Conservation (phyloP, 2,797 vertebrate genomes). For the Merluccius polli region DNA sequence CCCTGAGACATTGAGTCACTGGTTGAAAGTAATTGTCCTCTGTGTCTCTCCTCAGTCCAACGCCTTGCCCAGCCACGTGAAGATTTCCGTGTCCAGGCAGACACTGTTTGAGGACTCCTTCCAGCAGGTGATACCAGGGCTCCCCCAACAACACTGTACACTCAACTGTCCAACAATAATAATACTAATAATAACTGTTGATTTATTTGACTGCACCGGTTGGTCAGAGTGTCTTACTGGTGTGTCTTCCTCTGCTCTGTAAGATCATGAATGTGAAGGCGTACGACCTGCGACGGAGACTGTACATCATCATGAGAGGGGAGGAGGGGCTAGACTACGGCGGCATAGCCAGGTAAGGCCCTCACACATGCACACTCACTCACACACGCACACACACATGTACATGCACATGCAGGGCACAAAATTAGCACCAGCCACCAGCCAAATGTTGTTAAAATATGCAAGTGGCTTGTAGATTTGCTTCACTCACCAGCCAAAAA, state of each 20-base stretch:
- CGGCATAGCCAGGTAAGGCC: slow-evolving; percentile 90
- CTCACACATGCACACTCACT: not conserved
- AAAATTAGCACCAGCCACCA: too few relatives aligned
- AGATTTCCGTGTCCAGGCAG: slow-evolving; percentile 95
- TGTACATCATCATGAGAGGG: slow-evolving; percentile 97
- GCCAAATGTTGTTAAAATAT: too few relatives aligned
- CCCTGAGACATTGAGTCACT: not conserved
- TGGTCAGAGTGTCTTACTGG: not conserved
- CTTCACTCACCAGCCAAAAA: too few relatives aligned
- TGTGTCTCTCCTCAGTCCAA: slow-evolving; percentile 78
- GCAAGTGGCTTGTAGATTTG: too few relatives aligned
- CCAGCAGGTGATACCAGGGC: slow-evolving; percentile 81
- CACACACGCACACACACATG: not conserved
- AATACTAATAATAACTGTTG: too few relatives aligned
- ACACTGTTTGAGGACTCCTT: slow-evolving; percentile 97
- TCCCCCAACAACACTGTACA: not conserved
- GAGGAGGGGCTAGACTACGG: slow-evolving; percentile 97
- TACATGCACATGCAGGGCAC: too few relatives aligned
- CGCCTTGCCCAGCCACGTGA: slow-evolving; percentile 92
- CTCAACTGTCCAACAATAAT: too few relatives aligned
- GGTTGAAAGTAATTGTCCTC: not conserved
- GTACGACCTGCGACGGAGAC: slow-evolving; percentile 88
- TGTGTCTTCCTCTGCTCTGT: not conserved
- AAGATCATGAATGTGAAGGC: slow-evolving; percentile 99
- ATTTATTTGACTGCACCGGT: too few relatives aligned